Conservation (phyloP, 2,888 invertebrate genomes). For the Volucella zonaria region DNA sequence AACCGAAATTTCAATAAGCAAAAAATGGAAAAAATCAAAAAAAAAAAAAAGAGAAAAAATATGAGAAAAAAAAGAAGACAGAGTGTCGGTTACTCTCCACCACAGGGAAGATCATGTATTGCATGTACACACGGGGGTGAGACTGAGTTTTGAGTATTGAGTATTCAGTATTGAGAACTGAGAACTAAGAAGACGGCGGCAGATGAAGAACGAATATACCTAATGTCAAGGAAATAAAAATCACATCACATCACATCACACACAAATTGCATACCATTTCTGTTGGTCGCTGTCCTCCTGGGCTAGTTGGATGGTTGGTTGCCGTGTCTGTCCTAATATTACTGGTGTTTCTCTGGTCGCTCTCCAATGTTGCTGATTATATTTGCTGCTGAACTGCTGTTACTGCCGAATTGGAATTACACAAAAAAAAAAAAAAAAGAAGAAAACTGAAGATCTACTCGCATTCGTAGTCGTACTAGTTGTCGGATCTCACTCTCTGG, state of each 20-base stretch:
- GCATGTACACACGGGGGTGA: no score
- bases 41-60: slow-evolving; percentile 3
- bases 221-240: no score
- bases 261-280: slow-evolving; percentile 66
- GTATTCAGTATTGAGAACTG: no score
- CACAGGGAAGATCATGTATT: slow-evolving; percentile 18
- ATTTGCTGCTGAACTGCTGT: not conserved
- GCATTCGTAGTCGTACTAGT: not conserved
- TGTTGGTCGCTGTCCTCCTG: slow-evolving; percentile 57
- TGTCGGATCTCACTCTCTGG: slow-evolving; percentile 31
- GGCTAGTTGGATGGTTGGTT: slow-evolving; percentile 23
- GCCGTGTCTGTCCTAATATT: not conserved
- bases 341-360: no score
- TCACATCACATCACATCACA: not conserved
- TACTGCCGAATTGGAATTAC: slow-evolving; percentile 57
- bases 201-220: no score
- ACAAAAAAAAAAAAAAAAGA: slow-evolving; percentile 28
- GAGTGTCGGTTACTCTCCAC: not conserved
- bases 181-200: no score
- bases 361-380: no score
- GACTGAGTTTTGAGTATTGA: no score
- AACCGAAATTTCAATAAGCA: slow-evolving; percentile 8
- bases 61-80: not conserved
- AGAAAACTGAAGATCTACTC: slow-evolving; percentile 33
- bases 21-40: not conserved